Evolutionary conservation across 2,797 vertebrate species (phyloP).

Genomic region (Anguilla anguilla): DNA sequence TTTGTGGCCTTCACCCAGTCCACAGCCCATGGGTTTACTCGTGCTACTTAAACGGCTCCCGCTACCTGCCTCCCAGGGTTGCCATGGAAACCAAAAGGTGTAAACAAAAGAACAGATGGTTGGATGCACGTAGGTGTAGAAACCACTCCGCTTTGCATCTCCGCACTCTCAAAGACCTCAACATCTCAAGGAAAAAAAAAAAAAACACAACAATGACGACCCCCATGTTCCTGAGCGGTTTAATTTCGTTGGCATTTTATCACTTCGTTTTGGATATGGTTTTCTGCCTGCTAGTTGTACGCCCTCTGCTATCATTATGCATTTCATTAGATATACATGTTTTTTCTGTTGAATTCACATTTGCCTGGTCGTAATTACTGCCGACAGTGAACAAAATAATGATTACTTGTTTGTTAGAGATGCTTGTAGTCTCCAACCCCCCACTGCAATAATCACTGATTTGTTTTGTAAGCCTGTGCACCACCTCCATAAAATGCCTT

Average conservation of each 20-base stretch:
- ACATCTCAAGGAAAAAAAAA: constrained; percentile 25
- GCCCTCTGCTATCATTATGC: constrained; percentile 14
- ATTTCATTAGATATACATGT: constrained; percentile 5
- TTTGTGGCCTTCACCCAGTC: constrained; percentile 16
- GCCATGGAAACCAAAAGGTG: constrained; percentile 68
- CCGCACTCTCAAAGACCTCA: constrained; percentile 1
- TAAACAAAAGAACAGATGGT: constrained; percentile 74
- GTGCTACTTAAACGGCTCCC: constrained; percentile 38
- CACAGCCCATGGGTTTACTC: constrained; percentile 7
- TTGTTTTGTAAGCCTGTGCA: background rate
- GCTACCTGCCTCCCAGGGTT: constrained; percentile 64
- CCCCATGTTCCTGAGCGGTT: background rate
- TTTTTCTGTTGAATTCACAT: background rate
- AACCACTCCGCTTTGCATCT: constrained; percentile 52
- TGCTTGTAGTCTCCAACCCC: background rate
- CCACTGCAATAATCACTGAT: background rate
- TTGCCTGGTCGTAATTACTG: background rate
- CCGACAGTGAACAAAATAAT: background rate
- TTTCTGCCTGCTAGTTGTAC: constrained; percentile 6
- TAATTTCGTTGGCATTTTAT: background rate
- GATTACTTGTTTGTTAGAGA: background rate
- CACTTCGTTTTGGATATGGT: background rate
- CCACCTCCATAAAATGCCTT: background rate
- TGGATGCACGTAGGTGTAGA: constrained; percentile 60
- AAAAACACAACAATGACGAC: background rate